These are phyloP conservation scores for Drosophila paracracens DNA, from an alignment of 2,888 invertebrate genomes.

Conservation along the genomic window DNA sequence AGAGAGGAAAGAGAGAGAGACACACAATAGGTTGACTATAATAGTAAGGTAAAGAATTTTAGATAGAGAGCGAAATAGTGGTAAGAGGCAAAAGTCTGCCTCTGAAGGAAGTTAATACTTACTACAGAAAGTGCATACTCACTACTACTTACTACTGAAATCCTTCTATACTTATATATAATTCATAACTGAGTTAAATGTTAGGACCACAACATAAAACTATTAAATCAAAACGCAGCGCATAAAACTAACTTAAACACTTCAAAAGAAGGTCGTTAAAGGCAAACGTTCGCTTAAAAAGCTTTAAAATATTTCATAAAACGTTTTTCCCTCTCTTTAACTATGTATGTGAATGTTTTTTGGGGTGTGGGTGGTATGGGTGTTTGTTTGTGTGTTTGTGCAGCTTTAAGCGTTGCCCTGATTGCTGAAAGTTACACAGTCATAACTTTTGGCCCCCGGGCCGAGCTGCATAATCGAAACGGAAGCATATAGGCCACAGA, in stretches of 20 bases:
- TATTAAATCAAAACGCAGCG: neutral
- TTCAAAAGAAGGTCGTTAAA: neutral
- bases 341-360: neutral
- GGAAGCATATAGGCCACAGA: slow-evolving; percentile 32
- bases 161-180: neutral
- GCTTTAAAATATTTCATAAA: slow-evolving; percentile 32
- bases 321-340: neutral
- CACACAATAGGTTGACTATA: neutral
- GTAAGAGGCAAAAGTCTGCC: neutral
- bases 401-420: slow-evolving; percentile 37
- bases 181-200: neutral
- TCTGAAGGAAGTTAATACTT: neutral
- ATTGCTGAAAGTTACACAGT: slow-evolving; percentile 47
- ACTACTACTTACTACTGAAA: too few relatives aligned
- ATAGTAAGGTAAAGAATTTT: neutral
- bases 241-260: neutral
- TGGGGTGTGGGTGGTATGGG: neutral
- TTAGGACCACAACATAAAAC: neutral
- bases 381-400: neutral
- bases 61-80: neutral
- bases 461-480: slow-evolving; percentile 34
- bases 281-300: slow-evolving; percentile 2
- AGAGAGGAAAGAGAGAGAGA: neutral
- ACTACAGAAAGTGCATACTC: neutral
- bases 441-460: slow-evolving; percentile 54